Evolutionary conservation across 2,113 vertebrate species (phyloP), one percentile per base, ranked within the genome.

Genomic region (Silurus glanis): DNA sequence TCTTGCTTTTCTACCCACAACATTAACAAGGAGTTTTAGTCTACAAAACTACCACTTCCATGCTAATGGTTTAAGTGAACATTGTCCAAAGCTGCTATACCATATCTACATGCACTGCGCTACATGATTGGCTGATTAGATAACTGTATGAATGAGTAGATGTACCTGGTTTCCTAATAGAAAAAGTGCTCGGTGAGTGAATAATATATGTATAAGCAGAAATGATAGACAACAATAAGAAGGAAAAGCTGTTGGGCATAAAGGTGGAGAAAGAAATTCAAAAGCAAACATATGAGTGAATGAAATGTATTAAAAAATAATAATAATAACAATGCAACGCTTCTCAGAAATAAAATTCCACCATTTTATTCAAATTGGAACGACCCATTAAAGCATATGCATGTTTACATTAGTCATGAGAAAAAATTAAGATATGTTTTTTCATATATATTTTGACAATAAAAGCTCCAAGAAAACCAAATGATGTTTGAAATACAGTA

Each of bases 291-390:
- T 56, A 83, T 80, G 55, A 17, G 28, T 23, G 67, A 66, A 2
- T 67, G 78, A 59, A 83, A 47, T 71, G 62, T 21, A 19, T 56
- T 14, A 53, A 53, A 69, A 0, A 19, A 75, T 23, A 8, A 62
- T 81, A 37, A 78, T 47, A n/a, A 67, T 53, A 37, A 80, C 55
- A 81, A 56, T 45, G 87, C 49, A 69, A 86, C 55, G 85, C 51
- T 25, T 86, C 53, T 49, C 28, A 83, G 79, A 83, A 85, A 92
- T 90, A 81, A 85, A 84, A 80, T 21, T 75, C 28, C 19, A 9
- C 56, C 13, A 82, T 69, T 94, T 94, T 93, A 94, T 95, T 94
- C 23, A 89, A 91, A 80, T 67, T 62, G 74, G 83, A 87, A 86
- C 81, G 61, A 83, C 72, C 83, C n/a, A 64, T 72, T 74, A 47